Evolutionary conservation across 2,888 invertebrate genomes (phyloP).

Genomic region (Dryomyza anilis): DNA sequence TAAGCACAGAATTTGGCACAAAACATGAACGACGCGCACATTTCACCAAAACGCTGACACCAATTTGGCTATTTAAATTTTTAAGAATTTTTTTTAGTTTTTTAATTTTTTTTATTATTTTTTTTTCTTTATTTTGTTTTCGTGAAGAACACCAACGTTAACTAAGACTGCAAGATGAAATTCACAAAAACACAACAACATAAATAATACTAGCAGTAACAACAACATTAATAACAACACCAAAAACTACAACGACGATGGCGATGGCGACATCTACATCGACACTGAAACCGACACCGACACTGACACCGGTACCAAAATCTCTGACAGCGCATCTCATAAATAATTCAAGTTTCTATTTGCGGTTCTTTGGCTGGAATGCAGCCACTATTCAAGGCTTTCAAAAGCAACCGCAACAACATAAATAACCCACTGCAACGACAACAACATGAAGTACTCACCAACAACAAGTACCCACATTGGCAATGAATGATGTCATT

Average conservation of each 20-base stretch:
- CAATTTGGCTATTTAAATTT: too few relatives aligned
- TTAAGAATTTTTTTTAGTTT: too few relatives aligned
- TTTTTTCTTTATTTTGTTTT: too few relatives aligned
- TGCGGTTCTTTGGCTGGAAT: not conserved
- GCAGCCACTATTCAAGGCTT: not conserved
- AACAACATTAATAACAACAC: not conserved
- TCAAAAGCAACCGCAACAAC: not conserved
- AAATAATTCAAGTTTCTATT: not conserved
- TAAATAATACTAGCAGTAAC: too few relatives aligned
- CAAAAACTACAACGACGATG: not conserved
- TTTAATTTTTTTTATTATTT: too few relatives aligned
- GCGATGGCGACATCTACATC: not conserved
- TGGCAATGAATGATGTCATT: constrained; percentile 12
- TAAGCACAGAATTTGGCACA: not conserved
- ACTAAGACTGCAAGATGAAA: too few relatives aligned
- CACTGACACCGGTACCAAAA: not conserved
- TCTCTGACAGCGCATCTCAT: not conserved
- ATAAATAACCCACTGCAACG: not conserved
- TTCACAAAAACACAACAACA: too few relatives aligned
- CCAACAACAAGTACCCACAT: not conserved
- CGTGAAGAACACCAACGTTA: too few relatives aligned
- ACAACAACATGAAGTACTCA: not conserved
- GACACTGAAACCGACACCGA: not conserved
- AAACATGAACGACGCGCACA: not conserved
- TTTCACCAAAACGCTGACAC: not conserved